phyloP scores from a whole-genome alignment of 92 coral and sea anemone genomes.

The Pocillopora meandrina region DNA sequence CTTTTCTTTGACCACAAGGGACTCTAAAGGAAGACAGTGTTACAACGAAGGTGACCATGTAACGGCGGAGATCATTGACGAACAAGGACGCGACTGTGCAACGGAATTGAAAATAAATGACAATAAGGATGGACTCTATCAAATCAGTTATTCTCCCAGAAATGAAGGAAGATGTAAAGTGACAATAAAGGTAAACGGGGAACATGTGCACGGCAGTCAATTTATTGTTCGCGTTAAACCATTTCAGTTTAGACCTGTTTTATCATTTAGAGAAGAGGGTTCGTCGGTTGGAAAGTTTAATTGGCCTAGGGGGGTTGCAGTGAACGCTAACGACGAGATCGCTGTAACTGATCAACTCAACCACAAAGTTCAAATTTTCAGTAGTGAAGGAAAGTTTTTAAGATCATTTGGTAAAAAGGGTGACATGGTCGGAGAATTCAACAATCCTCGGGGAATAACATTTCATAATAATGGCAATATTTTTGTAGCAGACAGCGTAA shows the following conservation, averaged over 20 bases:
- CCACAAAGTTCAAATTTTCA: neutral
- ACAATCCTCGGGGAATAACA: too few relatives aligned
- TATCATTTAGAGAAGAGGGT: neutral
- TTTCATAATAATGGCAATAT: neutral
- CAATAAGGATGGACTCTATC: constrained; percentile 1
- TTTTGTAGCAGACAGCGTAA: neutral
- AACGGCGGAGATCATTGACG: neutral
- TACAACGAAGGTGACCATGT: constrained; percentile 14
- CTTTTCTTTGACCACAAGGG: neutral
- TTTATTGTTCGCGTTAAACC: neutral
- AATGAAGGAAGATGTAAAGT: neutral
- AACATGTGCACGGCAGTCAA: neutral
- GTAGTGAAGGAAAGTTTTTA: neutral
- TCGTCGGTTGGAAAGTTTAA: neutral
- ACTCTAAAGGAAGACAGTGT: neutral
- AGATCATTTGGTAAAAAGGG: too few relatives aligned
- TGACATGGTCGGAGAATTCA: too few relatives aligned
- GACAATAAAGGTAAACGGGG: neutral
- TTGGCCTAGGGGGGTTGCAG: neutral
- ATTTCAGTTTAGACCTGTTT: constrained; percentile 16
- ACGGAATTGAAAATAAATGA: constrained; percentile 3
- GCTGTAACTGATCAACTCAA: neutral
- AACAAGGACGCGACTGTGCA: neutral
- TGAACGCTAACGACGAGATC: neutral
- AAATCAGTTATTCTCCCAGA: neutral